Percentiles rank a stretch among this genome's conserved stretches.
phyloP scores from a whole-genome alignment of 1,140 invertebrate species.

The Philotrypesis tridentata region DNA sequence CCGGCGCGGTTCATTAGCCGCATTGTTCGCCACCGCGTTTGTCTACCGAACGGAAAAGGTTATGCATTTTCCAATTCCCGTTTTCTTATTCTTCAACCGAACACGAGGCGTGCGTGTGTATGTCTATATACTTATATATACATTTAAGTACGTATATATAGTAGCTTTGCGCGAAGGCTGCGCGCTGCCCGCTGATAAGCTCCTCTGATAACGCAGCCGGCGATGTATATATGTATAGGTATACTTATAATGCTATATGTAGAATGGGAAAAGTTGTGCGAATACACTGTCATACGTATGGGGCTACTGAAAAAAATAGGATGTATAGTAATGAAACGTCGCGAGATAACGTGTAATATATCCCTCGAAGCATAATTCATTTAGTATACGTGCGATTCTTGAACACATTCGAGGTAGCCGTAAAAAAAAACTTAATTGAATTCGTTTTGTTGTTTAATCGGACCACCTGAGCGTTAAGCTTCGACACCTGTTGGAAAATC shows the following conservation, averaged over 20 bases:
- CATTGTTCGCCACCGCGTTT: no score
- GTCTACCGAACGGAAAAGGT: no score
- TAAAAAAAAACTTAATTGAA: no score
- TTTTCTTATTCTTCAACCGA: neutral
- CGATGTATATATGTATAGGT: neutral
- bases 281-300: neutral
- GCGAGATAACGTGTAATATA: neutral
- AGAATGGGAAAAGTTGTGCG: neutral
- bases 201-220: neutral
- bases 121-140: neutral
- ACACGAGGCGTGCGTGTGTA: neutral
- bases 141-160: no score
- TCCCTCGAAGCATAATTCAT: no score
- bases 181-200: neutral
- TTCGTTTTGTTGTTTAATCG: no score
- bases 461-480: no score
- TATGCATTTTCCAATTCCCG: neutral
- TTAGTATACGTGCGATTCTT: no score
- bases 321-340: neutral
- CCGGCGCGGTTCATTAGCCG: neutral
- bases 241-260: no score
- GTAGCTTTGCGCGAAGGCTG: neutral
- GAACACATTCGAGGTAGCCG: no score
- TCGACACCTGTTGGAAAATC: no score
- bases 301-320: neutral